phyloP scores from a whole-genome alignment of 1,140 invertebrate species.

The Zaprionus ghesquierei region DNA sequence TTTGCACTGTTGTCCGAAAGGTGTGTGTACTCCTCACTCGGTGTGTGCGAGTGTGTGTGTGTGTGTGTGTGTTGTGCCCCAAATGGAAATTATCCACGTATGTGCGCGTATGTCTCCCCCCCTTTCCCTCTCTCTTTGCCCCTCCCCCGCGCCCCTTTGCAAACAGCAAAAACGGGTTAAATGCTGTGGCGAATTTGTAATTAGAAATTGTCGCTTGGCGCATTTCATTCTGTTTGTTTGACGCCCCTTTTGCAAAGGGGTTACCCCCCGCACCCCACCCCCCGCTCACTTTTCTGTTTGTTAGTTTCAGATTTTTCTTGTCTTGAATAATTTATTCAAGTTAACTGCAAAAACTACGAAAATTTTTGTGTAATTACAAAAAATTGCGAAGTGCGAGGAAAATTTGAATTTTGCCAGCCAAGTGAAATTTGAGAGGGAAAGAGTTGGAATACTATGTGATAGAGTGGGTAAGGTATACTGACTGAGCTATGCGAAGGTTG shows the following conservation, averaged over 20 bases:
- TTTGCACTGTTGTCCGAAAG: conserved; percentile 62
- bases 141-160: conserved; percentile 4
- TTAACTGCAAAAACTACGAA: conserved; percentile 28
- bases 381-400: background rate
- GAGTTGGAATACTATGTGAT: too few relatives aligned
- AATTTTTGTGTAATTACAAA: conserved; percentile 31
- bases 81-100: conserved; percentile 70
- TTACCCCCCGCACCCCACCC: background rate
- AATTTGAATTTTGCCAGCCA: background rate
- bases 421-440: background rate
- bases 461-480: too few relatives aligned
- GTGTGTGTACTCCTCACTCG: conserved; percentile 39
- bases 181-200: conserved; percentile 80
- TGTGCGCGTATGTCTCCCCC: conserved; percentile 39
- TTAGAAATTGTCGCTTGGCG: conserved; percentile 80
- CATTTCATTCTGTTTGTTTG: conserved; percentile 76
- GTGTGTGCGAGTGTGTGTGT: conserved; percentile 30
- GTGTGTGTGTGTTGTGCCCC: conserved; percentile 34
- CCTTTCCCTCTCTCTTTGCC: background rate
- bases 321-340: conserved; percentile 69
- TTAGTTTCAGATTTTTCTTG: conserved; percentile 50
- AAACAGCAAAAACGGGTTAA: conserved; percentile 77
- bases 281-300: conserved; percentile 12
- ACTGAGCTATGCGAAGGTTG: too few relatives aligned
- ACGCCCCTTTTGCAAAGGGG: conserved; percentile 8